phyloP scores from a whole-genome alignment of 2,888 invertebrate species.

The Mythimna impura region DNA sequence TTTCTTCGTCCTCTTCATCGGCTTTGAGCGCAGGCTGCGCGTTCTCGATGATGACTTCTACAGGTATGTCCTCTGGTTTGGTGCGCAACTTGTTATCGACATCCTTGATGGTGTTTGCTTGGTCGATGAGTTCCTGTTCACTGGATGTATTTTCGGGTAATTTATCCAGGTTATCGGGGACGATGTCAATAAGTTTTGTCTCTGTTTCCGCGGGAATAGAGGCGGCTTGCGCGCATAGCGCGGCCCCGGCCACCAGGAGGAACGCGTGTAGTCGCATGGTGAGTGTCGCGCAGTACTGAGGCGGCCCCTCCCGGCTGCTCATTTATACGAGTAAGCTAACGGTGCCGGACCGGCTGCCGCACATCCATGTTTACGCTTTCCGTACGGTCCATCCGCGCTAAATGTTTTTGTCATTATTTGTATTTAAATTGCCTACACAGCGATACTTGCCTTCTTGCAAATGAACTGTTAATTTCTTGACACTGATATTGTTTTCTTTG shows the following conservation, averaged over 20 bases:
- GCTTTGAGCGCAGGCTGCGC: constrained; percentile 66
- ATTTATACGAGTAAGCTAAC: constrained; percentile 85
- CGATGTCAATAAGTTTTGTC: constrained; percentile 58
- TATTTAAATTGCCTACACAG: constrained; percentile 74
- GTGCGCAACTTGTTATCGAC: constrained; percentile 75
- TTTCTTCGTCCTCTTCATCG: constrained; percentile 69
- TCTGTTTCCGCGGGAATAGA: constrained; percentile 73
- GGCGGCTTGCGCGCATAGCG: constrained; percentile 79
- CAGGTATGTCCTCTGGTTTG: constrained; percentile 77
- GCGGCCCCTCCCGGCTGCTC: constrained; percentile 71
- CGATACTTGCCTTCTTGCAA: constrained; percentile 57
- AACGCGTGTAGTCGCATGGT: constrained; percentile 84
- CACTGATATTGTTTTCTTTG: constrained; percentile 12
- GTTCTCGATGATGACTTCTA: constrained; percentile 78
- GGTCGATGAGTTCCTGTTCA: constrained; percentile 74
- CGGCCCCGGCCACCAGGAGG: constrained; percentile 76
- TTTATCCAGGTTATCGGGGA: constrained; percentile 65
- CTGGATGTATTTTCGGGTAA: constrained; percentile 69
- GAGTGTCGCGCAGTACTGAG: constrained; percentile 74
- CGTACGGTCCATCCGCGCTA: constrained; percentile 72
- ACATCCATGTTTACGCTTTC: constrained; percentile 77
- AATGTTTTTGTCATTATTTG: constrained; percentile 85
- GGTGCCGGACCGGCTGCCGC: constrained; percentile 75
- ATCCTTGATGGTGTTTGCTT: constrained; percentile 72
- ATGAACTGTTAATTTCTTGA: constrained; percentile 60